Base-by-base conservation (phyloP, 2,888 invertebrate species). In the Xanthia icteritia region DNA sequence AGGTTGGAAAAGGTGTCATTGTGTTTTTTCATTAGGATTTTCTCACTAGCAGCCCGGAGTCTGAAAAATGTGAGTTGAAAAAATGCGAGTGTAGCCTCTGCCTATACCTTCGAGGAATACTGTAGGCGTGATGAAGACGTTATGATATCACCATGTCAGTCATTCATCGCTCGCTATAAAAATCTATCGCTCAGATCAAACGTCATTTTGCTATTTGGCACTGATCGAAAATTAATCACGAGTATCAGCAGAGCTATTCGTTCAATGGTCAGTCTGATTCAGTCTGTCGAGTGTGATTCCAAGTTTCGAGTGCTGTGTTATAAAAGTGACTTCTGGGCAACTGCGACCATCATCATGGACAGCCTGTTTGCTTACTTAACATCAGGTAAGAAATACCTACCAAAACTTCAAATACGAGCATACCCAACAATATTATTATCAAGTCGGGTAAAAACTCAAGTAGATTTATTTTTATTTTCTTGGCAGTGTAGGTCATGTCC, bases 201-300 rank as follows among this genome's bases (percentile, higher is more conserved):
- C 27, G 79, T 64, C 69, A 83, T 78, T 13, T 79, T 51, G 63
- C 27, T 69, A 79, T 79, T 79, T 79, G 79, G 79, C 79, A 79
- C 79, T 64, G 66, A 83, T 67, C 39, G 17, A 36, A 36, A 77
- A 77, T 82, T 17, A 8, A 68, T 79, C 61, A 23, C 56, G 31
- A 77, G 23, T 11, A 56, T 31, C 27, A 65, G 23, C 77, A 36
- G 58, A 42, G 17, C 17, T 64, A 61, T 36, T 2, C 36, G 5
- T 51, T 69, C 36, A 36, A 11, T 64, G 27, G 51, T 39, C 51
- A 79, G 65, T 77, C 23, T 60, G 60, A 23, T n/a, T 23, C 54
- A 42, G 36, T 77, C 64, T 27, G 36, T 39, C 20, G 60, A 17
- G 27, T 39, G 81, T 36, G 61, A 81, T 81, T 45, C 27, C 15